Evolutionary conservation across 2,113 vertebrate species (phyloP), one percentile per base, ranked within the genome.

Genomic region (Redunca redunca): DNA sequence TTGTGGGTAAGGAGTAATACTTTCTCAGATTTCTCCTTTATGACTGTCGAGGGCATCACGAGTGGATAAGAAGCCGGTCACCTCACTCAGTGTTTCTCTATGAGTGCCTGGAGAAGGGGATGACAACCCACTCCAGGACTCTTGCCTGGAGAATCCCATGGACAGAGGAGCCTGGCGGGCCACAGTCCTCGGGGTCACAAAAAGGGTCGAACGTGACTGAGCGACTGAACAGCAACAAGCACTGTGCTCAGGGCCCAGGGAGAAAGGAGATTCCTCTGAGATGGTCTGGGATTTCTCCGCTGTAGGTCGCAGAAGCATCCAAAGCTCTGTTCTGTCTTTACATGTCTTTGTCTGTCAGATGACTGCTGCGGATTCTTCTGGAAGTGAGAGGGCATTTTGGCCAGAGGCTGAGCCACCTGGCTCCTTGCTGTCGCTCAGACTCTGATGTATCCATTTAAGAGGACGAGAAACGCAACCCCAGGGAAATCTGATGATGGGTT

Each of bases 401-500:
- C 40, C 83, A 4, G 58, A 71, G 81, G 60, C 48, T 7, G 71
- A 86, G 62, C 25, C 40, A 15, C 15, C 33, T 19, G 43, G 83
- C 28, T 80, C 50, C 28, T 19, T 28, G 25, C 23, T 13, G 3
- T 33, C 6, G 36, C 78, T 52, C 48, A 0, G 33, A 55, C 71
- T 77, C 67, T 58, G 48, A 77, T 30, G 16, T 55, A 13, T 88
- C 82, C 90, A 11, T 30, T 94, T 94, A 92, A 74, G 78, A 50
- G 11, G n/a, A 58, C 7, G 78, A 89, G 93, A 43, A 80, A 93
- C 3, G 13, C 71, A 90, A 89, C 57, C 77, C 77, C 46, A 52
- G 94, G 91, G 88, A 94, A 97, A 50, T 89, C 28, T 83, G 67
- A 83, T 55, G 96, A 92, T 58, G 94, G 88, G 33, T 60, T 81